Conservation (phyloP, 2,888 invertebrate species). For the Himalopsyche kuldschensis region DNA sequence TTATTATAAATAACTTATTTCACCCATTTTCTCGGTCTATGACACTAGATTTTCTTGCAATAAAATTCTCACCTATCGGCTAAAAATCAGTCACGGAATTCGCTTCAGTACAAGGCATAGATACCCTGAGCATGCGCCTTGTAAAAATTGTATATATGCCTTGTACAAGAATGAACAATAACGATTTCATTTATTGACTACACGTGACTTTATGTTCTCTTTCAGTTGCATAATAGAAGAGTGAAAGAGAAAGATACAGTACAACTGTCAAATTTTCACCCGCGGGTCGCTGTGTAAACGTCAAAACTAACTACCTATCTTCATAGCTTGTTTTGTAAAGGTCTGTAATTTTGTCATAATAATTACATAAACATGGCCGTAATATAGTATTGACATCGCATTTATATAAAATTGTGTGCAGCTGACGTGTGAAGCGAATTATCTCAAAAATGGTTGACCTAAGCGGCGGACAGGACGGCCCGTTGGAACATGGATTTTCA, state of each 20-base stretch:
- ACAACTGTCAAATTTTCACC: neutral
- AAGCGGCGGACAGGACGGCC: conserved; percentile 71
- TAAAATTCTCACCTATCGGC: neutral
- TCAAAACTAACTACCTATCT: neutral
- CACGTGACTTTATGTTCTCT: neutral
- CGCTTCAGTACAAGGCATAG: neutral
- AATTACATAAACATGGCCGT: neutral
- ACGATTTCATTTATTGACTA: neutral
- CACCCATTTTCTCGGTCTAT: neutral
- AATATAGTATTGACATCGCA: neutral
- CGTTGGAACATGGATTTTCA: conserved; percentile 84
- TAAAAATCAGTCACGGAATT: neutral
- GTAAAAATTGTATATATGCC: neutral
- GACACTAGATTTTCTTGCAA: neutral
- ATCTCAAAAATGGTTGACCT: conserved; percentile 76
- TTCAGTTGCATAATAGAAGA: neutral
- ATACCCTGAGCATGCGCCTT: neutral
- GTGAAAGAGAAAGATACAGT: neutral
- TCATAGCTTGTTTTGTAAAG: neutral
- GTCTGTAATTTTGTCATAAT: neutral
- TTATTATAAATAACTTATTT: neutral
- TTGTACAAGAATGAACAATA: neutral
- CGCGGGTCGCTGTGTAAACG: neutral
- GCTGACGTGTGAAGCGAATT: neutral
- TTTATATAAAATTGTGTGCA: neutral